These are phyloP conservation scores for Microplitis demolitor DNA, from an alignment of 1,140 invertebrate species.

Conservation along the genomic window DNA sequence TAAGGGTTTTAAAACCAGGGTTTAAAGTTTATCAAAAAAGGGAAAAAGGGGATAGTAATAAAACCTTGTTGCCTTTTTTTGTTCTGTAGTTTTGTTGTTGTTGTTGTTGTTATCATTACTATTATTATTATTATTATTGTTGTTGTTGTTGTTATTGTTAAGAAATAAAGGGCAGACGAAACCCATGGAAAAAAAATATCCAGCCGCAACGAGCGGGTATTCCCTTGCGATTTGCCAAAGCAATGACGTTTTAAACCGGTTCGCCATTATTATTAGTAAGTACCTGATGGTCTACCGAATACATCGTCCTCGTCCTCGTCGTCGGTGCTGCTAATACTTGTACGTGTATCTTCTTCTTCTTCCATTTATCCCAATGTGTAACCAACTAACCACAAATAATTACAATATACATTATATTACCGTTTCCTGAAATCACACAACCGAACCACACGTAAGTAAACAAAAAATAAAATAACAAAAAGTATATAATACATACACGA, in stretches of 20 bases:
- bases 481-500: background rate
- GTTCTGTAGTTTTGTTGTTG: no score
- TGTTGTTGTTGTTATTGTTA: background rate
- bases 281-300: constrained; percentile 8
- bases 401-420: background rate
- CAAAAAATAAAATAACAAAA: background rate
- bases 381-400: background rate
- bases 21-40: no score
- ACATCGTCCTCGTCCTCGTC: background rate
- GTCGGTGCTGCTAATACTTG: background rate
- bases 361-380: background rate
- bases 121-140: background rate
- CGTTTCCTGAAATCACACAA: background rate
- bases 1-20: no score
- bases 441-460: background rate
- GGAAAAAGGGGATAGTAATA: no score
- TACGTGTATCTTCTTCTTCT: background rate
- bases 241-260: constrained; percentile 10
- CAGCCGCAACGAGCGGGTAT: constrained; percentile 1
- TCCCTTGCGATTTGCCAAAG: background rate
- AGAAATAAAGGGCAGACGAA: background rate
- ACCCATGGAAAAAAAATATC: background rate
- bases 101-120: no score
- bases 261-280: background rate
- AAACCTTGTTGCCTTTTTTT: no score